Evolutionary conservation across 2,888 invertebrate species (phyloP), one percentile per base, ranked within the genome.

Genomic region (Tryphoninae sp.): DNA sequence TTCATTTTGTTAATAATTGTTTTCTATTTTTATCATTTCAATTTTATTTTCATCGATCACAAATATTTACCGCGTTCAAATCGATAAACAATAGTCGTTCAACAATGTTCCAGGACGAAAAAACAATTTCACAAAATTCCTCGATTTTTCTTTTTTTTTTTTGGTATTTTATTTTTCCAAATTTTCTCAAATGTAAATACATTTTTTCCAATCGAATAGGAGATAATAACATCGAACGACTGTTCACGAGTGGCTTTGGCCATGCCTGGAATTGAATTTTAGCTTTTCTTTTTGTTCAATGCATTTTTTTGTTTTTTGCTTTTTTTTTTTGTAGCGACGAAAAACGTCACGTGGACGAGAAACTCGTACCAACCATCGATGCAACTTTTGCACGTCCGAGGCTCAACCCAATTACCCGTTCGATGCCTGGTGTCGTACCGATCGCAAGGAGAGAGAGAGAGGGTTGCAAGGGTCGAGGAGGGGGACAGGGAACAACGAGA

Each of bases 341-440:
- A 23, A 55, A 40, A 2, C 19, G 11, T 42, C 40, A 16, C 61
- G 67, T 40, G 26, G 9, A 9, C 33, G 33, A 33, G 6, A 33
- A 33, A 33, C 6, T 33, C 42, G 3, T 13, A 33, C 9, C 11
- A 62, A 6, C 49, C 42, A 68, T 40, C 53, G 49, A 11, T 51
- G 40, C 33, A 69, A 58, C 49, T 80, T 71, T 33, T 33, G 33
- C 49, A 80, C 74, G 58, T 69, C 51, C 69, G 64, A 75, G 62
- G 42, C 69, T 80, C 68, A 74, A 71, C 62, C 80, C 74, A 80
- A 80, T 80, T 80, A 80, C 69, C 69, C 19, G 51, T 42, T 59
- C 59, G 72, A 49, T 72, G 61, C 62, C 55, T 53, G 49, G 49
- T 19, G 23, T n/a, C 42, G 62, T 23, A 64, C 64, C n/a, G 64